phyloP scores from a whole-genome alignment of 2,113 vertebrate species.

The Brachyhypopomus gauderio region DNA sequence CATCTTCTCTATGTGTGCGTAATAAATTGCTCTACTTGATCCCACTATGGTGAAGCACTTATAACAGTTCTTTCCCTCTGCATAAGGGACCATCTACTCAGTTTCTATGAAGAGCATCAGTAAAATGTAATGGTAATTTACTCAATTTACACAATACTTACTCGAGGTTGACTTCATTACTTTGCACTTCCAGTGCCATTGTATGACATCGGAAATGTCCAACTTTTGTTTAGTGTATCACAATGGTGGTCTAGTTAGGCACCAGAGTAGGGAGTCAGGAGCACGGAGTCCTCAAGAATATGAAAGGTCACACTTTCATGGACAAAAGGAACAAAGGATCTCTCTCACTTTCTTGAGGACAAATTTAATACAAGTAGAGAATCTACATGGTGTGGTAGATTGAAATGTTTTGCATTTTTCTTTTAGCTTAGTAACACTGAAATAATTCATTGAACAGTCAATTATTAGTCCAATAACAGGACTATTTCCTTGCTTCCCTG shows the following conservation, averaged over 20 bases:
- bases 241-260: neutral
- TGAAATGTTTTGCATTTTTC: no score
- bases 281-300: no score
- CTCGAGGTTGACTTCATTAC: constrained; percentile 34
- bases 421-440: no score
- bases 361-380: no score
- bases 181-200: constrained; percentile 12
- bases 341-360: no score
- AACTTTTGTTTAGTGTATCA: neutral
- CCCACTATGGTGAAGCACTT: constrained; percentile 21
- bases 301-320: no score
- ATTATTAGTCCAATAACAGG: no score
- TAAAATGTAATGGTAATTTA: constrained; percentile 40
- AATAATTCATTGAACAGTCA: no score
- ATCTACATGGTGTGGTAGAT: no score
- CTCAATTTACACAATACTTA: constrained; percentile 16
- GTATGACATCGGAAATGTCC: neutral
- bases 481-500: no score
- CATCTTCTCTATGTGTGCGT: constrained; percentile 16
- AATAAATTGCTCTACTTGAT: constrained; percentile 53
- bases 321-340: no score
- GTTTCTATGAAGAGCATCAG: constrained; percentile 33
- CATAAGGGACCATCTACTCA: neutral
- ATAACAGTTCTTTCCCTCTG: constrained; percentile 36
- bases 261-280: no score